A percentile compares a stretch with the other conserved stretches of the same genome.
These are phyloP conservation scores for Pachyuromys duprasi DNA, from an alignment of 2,797 vertebrate genomes.

Conservation along the genomic window DNA sequence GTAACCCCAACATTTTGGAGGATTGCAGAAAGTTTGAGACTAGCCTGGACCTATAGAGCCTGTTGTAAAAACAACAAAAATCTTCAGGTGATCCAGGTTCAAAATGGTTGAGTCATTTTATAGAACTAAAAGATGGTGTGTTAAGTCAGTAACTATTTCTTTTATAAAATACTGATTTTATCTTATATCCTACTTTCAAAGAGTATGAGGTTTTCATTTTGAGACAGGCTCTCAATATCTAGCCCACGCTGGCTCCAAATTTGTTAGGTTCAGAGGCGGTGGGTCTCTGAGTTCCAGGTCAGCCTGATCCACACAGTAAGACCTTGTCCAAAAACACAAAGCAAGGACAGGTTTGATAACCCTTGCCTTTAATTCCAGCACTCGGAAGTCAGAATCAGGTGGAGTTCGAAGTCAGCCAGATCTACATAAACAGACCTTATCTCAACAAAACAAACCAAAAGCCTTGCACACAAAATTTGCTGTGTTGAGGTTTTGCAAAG, in stretches of 20 bases:
- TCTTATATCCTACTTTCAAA: neutral
- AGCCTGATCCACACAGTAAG: neutral
- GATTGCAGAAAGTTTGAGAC: neutral
- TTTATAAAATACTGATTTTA: neutral
- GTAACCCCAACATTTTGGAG: neutral
- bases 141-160: neutral
- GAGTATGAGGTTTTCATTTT: neutral
- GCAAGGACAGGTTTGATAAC: no score
- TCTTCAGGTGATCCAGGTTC: neutral
- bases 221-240: neutral
- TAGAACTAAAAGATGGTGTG: neutral
- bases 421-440: neutral
- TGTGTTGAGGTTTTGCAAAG: neutral
- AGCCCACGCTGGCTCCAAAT: neutral
- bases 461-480: neutral
- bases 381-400: neutral
- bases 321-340: neutral
- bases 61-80: neutral
- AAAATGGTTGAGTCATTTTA: neutral
- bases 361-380: neutral
- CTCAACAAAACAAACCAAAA: neutral
- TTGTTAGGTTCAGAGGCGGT: neutral
- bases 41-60: neutral
- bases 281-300: neutral
- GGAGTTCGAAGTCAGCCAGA: neutral